Conservation (phyloP, 2,888 invertebrate genomes). For the Platynereis dumerilii region DNA sequence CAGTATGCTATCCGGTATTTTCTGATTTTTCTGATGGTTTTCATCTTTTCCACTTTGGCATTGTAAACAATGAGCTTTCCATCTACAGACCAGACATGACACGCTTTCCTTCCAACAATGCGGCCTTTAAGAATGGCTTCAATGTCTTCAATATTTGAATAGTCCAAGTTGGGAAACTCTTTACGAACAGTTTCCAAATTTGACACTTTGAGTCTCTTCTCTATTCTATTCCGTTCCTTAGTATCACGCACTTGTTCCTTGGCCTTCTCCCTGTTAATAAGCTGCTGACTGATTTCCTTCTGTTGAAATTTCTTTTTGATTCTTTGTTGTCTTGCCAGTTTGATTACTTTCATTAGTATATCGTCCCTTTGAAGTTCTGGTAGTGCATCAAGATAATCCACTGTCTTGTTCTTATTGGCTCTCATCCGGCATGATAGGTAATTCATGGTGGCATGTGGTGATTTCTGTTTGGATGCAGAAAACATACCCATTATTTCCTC, state of each 20-base stretch:
- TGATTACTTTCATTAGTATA: background rate
- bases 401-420: too few relatives aligned
- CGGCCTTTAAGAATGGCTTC: conserved; percentile 23
- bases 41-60: conserved; percentile 19
- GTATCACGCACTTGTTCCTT: too few relatives aligned
- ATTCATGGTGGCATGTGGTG: too few relatives aligned
- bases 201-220: conserved; percentile 22
- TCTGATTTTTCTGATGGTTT: background rate
- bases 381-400: too few relatives aligned
- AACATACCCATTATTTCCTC: too few relatives aligned
- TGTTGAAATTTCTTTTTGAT: background rate
- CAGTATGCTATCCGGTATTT: conserved; percentile 17
- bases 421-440: too few relatives aligned
- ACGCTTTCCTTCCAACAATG: conserved; percentile 23
- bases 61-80: background rate
- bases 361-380: too few relatives aligned
- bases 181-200: conserved; percentile 22
- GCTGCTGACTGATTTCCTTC: background rate
- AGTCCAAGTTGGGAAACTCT: conserved; percentile 23
- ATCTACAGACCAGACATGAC: conserved; percentile 25
- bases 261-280: background rate
- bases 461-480: too few relatives aligned
- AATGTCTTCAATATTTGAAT: background rate
- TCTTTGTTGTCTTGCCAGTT: background rate
- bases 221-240: too few relatives aligned